Conservation (phyloP, 2,797 vertebrate species). For the Notolepis coatsorum region DNA sequence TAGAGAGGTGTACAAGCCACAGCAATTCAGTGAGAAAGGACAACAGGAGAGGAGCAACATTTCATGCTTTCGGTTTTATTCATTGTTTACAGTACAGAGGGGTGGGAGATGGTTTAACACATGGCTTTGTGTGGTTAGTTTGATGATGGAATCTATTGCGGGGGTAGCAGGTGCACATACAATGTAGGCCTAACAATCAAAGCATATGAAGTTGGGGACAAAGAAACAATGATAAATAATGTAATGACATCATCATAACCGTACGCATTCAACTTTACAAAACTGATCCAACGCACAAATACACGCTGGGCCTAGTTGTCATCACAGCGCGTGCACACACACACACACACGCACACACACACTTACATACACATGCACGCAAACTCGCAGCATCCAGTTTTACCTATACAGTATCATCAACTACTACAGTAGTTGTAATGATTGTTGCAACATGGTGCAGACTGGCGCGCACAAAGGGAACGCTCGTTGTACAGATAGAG, state of each 20-base stretch:
- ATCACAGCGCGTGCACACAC: not conserved
- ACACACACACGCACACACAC: not conserved
- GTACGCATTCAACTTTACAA: slow-evolving; percentile 69
- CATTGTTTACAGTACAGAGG: slow-evolving; percentile 40
- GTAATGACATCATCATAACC: slow-evolving; percentile 69
- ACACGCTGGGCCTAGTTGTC: slow-evolving; percentile 32
- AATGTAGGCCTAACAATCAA: slow-evolving; percentile 40
- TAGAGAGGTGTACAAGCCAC: slow-evolving; percentile 49
- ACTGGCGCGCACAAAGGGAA: slow-evolving; percentile 54
- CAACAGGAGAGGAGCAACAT: slow-evolving; percentile 52
- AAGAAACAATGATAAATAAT: slow-evolving; percentile 46
- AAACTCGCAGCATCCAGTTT: slow-evolving; percentile 53
- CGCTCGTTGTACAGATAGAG: slow-evolving; percentile 50
- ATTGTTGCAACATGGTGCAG: slow-evolving; percentile 68
- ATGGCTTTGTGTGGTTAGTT: slow-evolving; percentile 47
- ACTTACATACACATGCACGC: not conserved
- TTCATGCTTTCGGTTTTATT: slow-evolving; percentile 71
- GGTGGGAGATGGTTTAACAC: slow-evolving; percentile 47
- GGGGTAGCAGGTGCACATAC: slow-evolving; percentile 29
- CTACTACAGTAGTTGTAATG: slow-evolving; percentile 46
- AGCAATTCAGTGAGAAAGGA: slow-evolving; percentile 46
- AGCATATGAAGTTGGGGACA: slow-evolving; percentile 58
- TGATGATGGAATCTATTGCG: slow-evolving; percentile 53
- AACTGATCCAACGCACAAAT: slow-evolving; percentile 54
- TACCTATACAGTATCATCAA: slow-evolving; percentile 36